These are phyloP conservation scores for Paramuricea clavata DNA, from an alignment of 92 coral and sea anemone genomes.

Conservation along the genomic window DNA sequence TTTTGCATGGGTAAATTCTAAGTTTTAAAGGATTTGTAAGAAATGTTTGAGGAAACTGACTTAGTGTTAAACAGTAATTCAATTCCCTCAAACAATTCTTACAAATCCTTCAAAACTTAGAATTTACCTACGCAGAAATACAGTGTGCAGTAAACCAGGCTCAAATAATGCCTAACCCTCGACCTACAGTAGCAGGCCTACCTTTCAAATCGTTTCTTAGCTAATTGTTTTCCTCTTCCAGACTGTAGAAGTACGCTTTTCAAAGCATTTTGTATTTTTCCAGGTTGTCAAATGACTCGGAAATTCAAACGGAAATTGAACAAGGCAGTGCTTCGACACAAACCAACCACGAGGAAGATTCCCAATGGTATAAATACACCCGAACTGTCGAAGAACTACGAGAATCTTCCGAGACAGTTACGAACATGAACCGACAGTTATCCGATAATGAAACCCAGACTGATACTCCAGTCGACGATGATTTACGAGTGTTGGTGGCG, in stretches of 20 bases:
- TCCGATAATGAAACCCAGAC: constrained; percentile 38
- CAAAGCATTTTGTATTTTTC: neutral
- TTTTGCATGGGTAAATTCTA: no score
- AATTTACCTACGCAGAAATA: no score
- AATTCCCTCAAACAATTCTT: no score
- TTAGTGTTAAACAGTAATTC: no score
- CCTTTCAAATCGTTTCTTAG: neutral
- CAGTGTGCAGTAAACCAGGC: no score
- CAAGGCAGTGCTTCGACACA: constrained; percentile 21
- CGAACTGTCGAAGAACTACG: neutral
- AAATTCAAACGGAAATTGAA: constrained; percentile 16
- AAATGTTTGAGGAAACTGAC: no score
- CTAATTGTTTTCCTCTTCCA: no score
- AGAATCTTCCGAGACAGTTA: neutral
- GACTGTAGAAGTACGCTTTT: neutral
- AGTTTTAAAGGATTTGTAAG: no score
- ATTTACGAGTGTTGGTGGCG: constrained; percentile 7
- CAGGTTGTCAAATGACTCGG: constrained; percentile 6
- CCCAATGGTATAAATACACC: constrained; percentile 3
- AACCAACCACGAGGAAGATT: neutral
- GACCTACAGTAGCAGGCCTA: no score
- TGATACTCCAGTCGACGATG: constrained; percentile 15
- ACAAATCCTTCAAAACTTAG: no score
- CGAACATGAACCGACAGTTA: neutral
- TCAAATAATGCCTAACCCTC: no score